phyloP scores from a whole-genome alignment of 2,888 invertebrate species.

The Rhingia rostrata region DNA sequence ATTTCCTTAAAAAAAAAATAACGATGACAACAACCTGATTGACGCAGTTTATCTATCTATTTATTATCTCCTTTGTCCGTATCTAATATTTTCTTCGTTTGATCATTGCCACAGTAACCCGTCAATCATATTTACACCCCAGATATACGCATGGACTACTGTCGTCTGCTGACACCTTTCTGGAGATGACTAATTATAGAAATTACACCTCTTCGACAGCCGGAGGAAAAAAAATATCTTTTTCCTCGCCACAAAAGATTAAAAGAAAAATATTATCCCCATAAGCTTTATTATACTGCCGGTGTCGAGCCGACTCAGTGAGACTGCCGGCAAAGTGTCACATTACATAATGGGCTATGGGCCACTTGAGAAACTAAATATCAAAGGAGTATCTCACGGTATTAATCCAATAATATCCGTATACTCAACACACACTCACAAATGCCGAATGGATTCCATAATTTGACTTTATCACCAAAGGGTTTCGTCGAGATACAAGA shows the following conservation, averaged over 20 bases:
- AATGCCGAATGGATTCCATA: constrained; percentile 22
- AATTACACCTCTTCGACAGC: constrained; percentile 54
- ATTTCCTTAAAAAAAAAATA: constrained; percentile 21
- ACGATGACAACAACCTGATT: constrained; percentile 23
- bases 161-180: constrained; percentile 47
- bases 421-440: background rate
- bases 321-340: constrained; percentile 61
- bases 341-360: constrained; percentile 50
- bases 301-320: background rate
- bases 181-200: constrained; percentile 70
- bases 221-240: constrained; percentile 10
- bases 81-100: constrained; percentile 26
- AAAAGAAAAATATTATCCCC: constrained; percentile 10
- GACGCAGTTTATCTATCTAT: constrained; percentile 34
- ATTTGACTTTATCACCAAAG: constrained; percentile 54
- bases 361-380: constrained; percentile 44
- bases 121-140: constrained; percentile 58
- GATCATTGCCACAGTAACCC: constrained; percentile 36
- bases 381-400: constrained; percentile 45
- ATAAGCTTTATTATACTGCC: constrained; percentile 12
- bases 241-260: constrained; percentile 18
- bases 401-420: constrained; percentile 51
- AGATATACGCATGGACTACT: constrained; percentile 39
- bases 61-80: constrained; percentile 5
- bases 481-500: constrained; percentile 27